A percentile compares a stretch with the other conserved stretches of the same genome.
These are phyloP conservation scores for Calameuta idolon DNA, from an alignment of 2,888 invertebrate species.

Conservation along the genomic window DNA sequence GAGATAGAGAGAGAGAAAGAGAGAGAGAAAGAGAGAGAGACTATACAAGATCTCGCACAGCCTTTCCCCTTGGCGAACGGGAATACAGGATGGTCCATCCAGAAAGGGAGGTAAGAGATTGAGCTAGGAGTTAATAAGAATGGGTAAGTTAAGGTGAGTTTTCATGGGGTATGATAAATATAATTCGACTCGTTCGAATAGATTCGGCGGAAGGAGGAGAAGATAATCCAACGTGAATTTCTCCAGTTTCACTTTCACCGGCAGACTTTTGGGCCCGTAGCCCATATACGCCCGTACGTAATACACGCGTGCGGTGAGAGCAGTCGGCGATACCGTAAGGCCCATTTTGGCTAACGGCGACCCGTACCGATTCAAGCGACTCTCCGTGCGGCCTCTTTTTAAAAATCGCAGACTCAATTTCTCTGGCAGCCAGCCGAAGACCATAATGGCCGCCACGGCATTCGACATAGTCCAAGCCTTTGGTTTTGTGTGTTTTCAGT, in stretches of 20 bases:
- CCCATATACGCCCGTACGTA: not conserved
- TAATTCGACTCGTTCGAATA: not conserved
- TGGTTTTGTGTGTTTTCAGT: constrained; percentile 33
- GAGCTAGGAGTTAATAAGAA: not conserved
- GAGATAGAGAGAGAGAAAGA: no score
- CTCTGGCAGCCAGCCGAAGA: not conserved
- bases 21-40: not conserved
- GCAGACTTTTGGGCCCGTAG: not conserved
- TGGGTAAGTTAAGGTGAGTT: not conserved
- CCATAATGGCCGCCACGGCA: not conserved
- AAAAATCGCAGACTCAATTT: not conserved
- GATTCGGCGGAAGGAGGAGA: not conserved
- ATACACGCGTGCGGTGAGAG: not conserved
- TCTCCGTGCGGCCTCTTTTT: not conserved
- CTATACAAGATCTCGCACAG: not conserved
- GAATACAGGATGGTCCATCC: not conserved
- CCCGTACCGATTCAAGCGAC: not conserved
- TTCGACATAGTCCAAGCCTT: not conserved
- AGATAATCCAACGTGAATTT: not conserved
- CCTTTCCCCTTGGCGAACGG: not conserved
- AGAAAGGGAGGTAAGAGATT: not conserved
- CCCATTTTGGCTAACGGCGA: not conserved
- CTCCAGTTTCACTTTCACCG: not conserved
- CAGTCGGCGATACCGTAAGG: not conserved
- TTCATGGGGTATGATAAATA: not conserved